These are phyloP conservation scores for Drosophila teissieri DNA, from an alignment of 1,140 invertebrate species.

Conservation along the genomic window DNA sequence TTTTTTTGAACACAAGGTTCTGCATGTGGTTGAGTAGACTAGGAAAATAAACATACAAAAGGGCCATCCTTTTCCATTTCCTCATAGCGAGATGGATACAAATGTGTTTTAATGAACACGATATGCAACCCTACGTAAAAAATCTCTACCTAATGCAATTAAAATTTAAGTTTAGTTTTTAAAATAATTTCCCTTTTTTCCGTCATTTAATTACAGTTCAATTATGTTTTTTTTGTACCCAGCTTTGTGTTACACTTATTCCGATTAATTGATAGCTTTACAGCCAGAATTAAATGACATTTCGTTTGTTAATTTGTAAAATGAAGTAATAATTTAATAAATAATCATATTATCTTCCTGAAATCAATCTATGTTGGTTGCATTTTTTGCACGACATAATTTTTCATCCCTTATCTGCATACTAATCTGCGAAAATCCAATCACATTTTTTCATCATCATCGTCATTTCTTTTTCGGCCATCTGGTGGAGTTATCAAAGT, in stretches of 20 bases:
- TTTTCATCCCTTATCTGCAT: not conserved
- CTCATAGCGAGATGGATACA: too few species aligned
- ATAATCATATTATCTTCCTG: not conserved
- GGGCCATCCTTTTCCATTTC: not conserved
- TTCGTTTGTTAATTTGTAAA: not conserved
- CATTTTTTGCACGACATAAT: not conserved
- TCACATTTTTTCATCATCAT: slow-evolving; percentile 12
- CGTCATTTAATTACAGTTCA: not conserved
- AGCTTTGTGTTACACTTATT: not conserved
- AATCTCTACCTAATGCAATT: too few species aligned
- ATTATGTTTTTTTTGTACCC: not conserved
- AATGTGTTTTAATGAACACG: too few species aligned
- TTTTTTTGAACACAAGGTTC: not conserved
- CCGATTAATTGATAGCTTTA: not conserved
- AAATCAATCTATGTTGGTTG: not conserved
- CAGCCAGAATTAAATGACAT: not conserved
- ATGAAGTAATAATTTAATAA: not conserved
- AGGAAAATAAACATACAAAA: not conserved
- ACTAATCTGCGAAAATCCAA: slow-evolving; percentile 2
- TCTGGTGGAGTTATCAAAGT: slow-evolving; percentile 59
- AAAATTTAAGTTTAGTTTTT: not conserved
- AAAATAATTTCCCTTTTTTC: slow-evolving; percentile 6
- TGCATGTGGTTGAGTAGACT: not conserved
- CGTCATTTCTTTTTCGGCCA: slow-evolving; percentile 18
- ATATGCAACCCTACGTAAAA: not conserved